Percentiles rank a stretch among this genome's conserved stretches.
These are phyloP conservation scores for Trogon surrucura DNA, from an alignment of 2,113 vertebrate species.

Conservation along the genomic window DNA sequence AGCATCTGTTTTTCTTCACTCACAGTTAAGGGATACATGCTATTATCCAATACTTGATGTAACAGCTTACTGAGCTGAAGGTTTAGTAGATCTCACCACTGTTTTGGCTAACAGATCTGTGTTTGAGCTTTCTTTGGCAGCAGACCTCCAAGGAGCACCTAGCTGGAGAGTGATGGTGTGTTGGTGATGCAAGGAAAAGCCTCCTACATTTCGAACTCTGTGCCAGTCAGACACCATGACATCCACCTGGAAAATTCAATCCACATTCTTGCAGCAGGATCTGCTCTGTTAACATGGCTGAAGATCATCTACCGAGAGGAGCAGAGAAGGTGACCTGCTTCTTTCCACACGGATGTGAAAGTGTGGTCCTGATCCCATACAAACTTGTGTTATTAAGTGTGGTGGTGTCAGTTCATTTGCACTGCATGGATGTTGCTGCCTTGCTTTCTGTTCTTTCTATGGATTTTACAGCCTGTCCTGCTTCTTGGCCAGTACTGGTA, in stretches of 20 bases:
- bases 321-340: neutral
- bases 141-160: neutral
- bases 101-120: neutral
- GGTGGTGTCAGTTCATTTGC: neutral
- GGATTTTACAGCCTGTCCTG: neutral
- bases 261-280: neutral
- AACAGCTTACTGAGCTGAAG: neutral
- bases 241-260: neutral
- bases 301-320: neutral
- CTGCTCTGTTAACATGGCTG: neutral
- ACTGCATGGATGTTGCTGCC: neutral
- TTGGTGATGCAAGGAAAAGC: neutral
- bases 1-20: neutral
- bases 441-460: neutral
- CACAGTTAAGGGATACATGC: neutral
- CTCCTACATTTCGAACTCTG: neutral
- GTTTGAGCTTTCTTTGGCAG: neutral
- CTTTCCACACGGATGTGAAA: neutral
- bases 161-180: neutral
- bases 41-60: neutral
- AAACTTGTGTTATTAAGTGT: fast-evolving
- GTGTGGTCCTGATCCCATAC: fast-evolving
- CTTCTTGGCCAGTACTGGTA: neutral
- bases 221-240: neutral
- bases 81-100: neutral